Evolutionary conservation across 2,113 vertebrate genomes (phyloP).

Genomic region (Pseudois nayaur): DNA sequence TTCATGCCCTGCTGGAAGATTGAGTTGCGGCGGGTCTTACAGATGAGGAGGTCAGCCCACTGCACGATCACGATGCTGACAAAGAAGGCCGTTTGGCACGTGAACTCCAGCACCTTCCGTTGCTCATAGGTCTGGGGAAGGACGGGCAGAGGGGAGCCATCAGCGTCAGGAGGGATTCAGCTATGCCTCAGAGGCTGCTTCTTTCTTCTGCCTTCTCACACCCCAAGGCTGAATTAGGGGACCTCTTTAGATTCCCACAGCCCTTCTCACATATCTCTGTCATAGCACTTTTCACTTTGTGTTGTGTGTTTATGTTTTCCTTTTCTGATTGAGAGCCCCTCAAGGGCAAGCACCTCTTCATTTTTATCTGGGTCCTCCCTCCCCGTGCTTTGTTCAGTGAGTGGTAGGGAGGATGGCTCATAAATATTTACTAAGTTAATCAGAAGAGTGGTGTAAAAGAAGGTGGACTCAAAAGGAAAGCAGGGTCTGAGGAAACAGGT

Average conservation of each 20-base stretch:
- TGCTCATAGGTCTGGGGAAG: slow-evolving; percentile 89
- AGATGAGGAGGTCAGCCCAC: slow-evolving; percentile 93
- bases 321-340: not conserved
- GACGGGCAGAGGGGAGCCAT: not conserved
- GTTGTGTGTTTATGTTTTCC: not conserved
- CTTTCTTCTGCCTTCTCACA: not conserved
- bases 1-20: slow-evolving; percentile 94
- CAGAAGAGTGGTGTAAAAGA: not conserved
- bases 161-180: not conserved
- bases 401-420: not conserved
- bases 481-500: not conserved
- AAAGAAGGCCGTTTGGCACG: slow-evolving; percentile 93
- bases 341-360: not conserved
- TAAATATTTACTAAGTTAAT: not conserved
- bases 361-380: not conserved
- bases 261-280: not conserved
- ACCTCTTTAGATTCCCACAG: not conserved
- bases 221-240: not conserved
- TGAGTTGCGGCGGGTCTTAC: slow-evolving; percentile 92
- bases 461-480: not conserved
- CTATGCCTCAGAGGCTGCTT: not conserved
- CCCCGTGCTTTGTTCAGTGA: not conserved
- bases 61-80: slow-evolving; percentile 92
- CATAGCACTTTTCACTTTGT: not conserved
- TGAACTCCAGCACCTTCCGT: slow-evolving; percentile 92